phyloP scores from a whole-genome alignment of 2,113 vertebrate genomes.

The Paramormyrops kingsleyae region DNA sequence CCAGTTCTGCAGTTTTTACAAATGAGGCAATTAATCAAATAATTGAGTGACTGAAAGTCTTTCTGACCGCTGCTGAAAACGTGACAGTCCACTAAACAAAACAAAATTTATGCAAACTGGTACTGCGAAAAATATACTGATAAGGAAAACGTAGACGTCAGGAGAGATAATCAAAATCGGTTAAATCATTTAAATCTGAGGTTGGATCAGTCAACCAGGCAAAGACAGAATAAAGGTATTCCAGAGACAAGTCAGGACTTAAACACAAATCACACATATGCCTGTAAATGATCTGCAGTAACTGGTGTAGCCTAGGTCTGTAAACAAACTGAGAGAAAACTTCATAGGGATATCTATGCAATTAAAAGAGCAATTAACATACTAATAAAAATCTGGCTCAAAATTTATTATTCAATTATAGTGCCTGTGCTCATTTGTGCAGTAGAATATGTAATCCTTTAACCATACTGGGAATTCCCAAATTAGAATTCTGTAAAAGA shows the following conservation, averaged over 20 bases:
- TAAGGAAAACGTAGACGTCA: neutral
- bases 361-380: neutral
- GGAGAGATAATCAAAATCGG: neutral
- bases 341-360: neutral
- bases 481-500: conserved; percentile 2
- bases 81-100: neutral
- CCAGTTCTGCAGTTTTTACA: neutral
- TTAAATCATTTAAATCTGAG: neutral
- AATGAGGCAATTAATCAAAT: neutral
- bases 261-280: neutral
- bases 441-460: neutral
- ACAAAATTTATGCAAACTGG: neutral
- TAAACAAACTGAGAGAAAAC: neutral
- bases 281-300: neutral
- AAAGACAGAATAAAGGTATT: neutral
- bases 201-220: neutral
- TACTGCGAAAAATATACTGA: neutral
- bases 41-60: neutral
- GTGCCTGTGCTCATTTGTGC: neutral
- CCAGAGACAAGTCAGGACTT: neutral
- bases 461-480: neutral
- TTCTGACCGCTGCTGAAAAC: neutral
- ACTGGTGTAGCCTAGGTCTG: neutral
- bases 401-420: neutral
- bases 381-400: neutral